Percentiles rank a stretch among this genome's conserved stretches.
Conservation (phyloP, 2,888 invertebrate species). For the Lucinisca nassula region DNA sequence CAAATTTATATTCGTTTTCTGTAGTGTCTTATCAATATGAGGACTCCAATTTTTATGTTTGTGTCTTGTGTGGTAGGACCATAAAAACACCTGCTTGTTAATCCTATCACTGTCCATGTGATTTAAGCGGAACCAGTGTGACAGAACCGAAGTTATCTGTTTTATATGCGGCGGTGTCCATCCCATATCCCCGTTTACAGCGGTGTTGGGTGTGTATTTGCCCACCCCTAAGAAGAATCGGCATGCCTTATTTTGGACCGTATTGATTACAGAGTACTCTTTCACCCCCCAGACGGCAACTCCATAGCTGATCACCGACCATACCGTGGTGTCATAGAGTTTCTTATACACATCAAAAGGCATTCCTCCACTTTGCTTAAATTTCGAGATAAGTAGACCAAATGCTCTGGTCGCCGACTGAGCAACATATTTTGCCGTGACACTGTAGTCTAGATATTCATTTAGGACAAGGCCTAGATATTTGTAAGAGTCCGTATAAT, state of each 20-base stretch:
- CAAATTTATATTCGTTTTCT: no score
- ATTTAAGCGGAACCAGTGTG: not conserved
- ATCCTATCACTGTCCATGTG: not conserved
- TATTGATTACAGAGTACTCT: not conserved
- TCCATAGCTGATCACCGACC: constrained; percentile 30
- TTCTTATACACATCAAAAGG: constrained; percentile 36
- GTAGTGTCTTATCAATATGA: no score
- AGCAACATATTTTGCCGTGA: constrained; percentile 27
- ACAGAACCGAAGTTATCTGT: not conserved
- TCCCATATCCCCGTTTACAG: constrained; percentile 26
- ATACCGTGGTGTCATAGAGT: constrained; percentile 22
- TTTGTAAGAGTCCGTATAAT: not conserved
- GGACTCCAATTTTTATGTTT: no score
- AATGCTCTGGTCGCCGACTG: constrained; percentile 24
- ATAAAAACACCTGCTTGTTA: not conserved
- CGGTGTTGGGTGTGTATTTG: not conserved
- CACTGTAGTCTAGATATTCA: constrained; percentile 14
- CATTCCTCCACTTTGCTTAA: constrained; percentile 15
- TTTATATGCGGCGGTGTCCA: not conserved
- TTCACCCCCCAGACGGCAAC: constrained; percentile 30
- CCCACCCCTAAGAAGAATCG: constrained; percentile 18
- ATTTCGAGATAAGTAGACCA: constrained; percentile 17
- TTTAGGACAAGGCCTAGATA: constrained; percentile 17
- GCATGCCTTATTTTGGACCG: constrained; percentile 9
- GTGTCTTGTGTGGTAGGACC: no score